A percentile compares a stretch with the other conserved stretches of the same genome.
phyloP scores from a whole-genome alignment of 2,888 invertebrate species.

The Galerucella pusilla region DNA sequence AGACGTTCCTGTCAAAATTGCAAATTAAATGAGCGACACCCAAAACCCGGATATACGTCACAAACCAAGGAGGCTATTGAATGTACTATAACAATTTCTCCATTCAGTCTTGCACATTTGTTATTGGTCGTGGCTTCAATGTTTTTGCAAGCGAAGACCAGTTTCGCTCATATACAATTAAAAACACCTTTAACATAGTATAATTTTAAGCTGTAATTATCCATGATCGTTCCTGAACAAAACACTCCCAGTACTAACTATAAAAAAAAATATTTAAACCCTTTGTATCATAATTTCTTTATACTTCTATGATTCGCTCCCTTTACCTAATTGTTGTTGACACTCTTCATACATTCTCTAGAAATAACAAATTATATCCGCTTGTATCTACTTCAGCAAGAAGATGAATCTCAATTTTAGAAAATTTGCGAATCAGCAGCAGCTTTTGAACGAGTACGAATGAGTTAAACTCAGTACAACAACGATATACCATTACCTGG shows the following conservation, averaged over 20 bases:
- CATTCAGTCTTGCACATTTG: too few relatives aligned
- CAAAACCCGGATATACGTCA: too few relatives aligned
- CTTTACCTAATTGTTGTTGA: conserved; percentile 6
- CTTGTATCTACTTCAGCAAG: conserved; percentile 23
- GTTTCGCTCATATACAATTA: too few relatives aligned
- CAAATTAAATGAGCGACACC: too few relatives aligned
- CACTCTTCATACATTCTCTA: conserved; percentile 22
- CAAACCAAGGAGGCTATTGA: too few relatives aligned
- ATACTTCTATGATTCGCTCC: conserved; percentile 19
- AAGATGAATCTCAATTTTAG: conserved; percentile 26
- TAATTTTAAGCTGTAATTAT: too few relatives aligned
- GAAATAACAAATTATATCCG: conserved; percentile 29
- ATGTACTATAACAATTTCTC: too few relatives aligned
- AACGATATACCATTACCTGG: background rate
- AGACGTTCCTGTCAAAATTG: too few relatives aligned
- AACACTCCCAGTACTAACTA: background rate
- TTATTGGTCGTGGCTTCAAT: too few relatives aligned
- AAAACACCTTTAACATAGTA: too few relatives aligned
- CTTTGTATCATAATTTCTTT: background rate
- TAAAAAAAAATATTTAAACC: background rate
- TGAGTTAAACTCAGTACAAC: background rate
- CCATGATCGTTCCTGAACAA: background rate
- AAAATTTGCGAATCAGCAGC: background rate
- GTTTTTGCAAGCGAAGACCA: too few relatives aligned
- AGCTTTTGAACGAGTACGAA: background rate